These are phyloP conservation scores for Netelia melanura DNA, from an alignment of 2,888 invertebrate genomes.

Conservation along the genomic window DNA sequence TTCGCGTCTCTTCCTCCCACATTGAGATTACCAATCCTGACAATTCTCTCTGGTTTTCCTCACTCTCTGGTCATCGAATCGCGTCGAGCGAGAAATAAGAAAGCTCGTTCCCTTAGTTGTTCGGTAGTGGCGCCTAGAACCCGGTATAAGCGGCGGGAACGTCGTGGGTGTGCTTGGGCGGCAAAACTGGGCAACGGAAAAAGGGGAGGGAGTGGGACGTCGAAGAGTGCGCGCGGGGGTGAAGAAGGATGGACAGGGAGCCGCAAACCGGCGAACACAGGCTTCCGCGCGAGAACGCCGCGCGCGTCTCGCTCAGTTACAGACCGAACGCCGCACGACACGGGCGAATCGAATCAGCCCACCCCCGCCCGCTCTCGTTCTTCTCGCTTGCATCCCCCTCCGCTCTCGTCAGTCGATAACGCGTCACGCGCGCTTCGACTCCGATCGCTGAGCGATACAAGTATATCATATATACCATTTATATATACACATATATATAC, in stretches of 20 bases:
- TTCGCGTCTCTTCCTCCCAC: background rate
- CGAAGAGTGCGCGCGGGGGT: conserved; percentile 38
- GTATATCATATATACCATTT: conserved; percentile 4
- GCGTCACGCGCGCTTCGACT: conserved; percentile 37
- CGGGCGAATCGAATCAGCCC: conserved; percentile 65
- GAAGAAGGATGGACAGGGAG: conserved; percentile 52
- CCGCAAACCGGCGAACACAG: conserved; percentile 67
- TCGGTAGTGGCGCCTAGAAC: background rate
- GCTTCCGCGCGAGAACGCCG: conserved; percentile 74
- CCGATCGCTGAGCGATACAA: conserved; percentile 30
- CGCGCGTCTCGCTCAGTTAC: conserved; percentile 78
- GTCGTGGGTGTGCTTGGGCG: conserved; percentile 22
- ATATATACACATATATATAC: background rate
- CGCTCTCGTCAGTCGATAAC: conserved; percentile 54
- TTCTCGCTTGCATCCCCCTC: conserved; percentile 17
- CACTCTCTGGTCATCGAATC: background rate
- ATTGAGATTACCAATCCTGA: background rate
- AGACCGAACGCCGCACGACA: conserved; percentile 75
- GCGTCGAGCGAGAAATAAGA: background rate
- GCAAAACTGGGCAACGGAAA: conserved; percentile 32
- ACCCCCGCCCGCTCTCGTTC: conserved; percentile 53
- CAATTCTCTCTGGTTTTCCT: background rate
- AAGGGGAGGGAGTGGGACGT: conserved; percentile 5
- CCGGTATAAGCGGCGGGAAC: background rate
- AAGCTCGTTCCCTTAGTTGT: background rate